These are phyloP conservation scores for Ceryle rudis DNA, from an alignment of 2,797 vertebrate species.

Conservation along the genomic window DNA sequence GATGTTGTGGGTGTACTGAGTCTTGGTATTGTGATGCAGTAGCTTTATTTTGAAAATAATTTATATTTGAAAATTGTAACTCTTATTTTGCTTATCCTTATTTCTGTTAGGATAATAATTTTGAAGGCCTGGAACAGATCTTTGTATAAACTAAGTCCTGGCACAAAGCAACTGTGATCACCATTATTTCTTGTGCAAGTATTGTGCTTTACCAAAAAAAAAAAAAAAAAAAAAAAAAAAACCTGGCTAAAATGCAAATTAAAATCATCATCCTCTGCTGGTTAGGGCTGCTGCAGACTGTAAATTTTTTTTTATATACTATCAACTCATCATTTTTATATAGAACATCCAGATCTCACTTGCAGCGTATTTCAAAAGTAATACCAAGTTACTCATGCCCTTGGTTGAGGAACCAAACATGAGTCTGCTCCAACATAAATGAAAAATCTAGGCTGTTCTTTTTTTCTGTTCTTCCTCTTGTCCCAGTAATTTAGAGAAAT, in stretches of 20 bases:
- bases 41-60: neutral
- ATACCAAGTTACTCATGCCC: neutral
- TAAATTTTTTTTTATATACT: neutral
- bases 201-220: neutral
- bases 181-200: neutral
- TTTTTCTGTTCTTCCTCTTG: neutral
- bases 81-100: neutral
- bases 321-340: neutral
- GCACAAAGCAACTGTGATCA: neutral
- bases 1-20: neutral
- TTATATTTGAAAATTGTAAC: neutral
- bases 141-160: neutral
- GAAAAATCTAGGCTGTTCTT: neutral
- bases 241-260: neutral
- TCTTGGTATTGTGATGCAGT: neutral
- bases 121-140: neutral
- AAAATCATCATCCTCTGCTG: neutral
- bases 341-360: neutral
- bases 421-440: neutral
- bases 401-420: neutral
- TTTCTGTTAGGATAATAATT: neutral
- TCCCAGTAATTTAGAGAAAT: neutral
- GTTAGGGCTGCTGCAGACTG: neutral
- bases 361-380: neutral
- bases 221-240: neutral